Evolutionary conservation across 1,140 invertebrate species (phyloP).

Genomic region (Zaprionus davidi): DNA sequence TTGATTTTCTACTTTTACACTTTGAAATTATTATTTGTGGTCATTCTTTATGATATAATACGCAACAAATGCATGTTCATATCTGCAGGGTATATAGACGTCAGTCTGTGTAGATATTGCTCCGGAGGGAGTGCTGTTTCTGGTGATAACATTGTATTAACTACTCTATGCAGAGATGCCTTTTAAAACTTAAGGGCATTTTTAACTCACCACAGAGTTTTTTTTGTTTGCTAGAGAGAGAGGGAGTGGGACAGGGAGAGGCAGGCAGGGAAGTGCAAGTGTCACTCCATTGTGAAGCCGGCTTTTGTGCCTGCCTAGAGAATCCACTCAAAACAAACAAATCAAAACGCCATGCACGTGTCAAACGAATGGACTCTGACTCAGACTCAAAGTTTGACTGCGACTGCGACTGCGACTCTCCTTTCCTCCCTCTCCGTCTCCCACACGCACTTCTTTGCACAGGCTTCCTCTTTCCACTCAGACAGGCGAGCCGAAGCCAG

Average conservation of each 20-base stretch:
- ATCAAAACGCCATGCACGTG: slow-evolving; percentile 49
- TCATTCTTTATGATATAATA: no score
- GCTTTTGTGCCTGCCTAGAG: slow-evolving; percentile 29
- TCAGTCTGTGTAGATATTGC: neutral
- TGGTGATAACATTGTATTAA: slow-evolving; percentile 35
- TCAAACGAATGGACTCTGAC: slow-evolving; percentile 18
- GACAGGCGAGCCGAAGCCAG: slow-evolving; percentile 3
- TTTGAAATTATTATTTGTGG: neutral
- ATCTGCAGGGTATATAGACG: neutral
- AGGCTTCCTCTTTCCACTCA: neutral
- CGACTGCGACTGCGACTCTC: neutral
- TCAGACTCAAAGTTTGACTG: slow-evolving; percentile 4
- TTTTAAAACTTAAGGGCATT: slow-evolving; percentile 34
- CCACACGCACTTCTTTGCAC: neutral
- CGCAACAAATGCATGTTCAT: neutral
- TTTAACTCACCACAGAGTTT: slow-evolving; percentile 31
- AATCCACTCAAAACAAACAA: slow-evolving; percentile 61
- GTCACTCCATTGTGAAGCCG: slow-evolving; percentile 29
- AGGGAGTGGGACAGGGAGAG: neutral
- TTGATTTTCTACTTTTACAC: no score
- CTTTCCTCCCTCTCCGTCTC: neutral
- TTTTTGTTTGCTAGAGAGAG: neutral
- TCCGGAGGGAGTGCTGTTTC: neutral
- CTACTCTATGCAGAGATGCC: slow-evolving; percentile 14
- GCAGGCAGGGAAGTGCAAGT: slow-evolving; percentile 21